These are phyloP conservation scores for Steinernema carpocapsae DNA, from an alignment of 2,888 invertebrate genomes.

Conservation along the genomic window DNA sequence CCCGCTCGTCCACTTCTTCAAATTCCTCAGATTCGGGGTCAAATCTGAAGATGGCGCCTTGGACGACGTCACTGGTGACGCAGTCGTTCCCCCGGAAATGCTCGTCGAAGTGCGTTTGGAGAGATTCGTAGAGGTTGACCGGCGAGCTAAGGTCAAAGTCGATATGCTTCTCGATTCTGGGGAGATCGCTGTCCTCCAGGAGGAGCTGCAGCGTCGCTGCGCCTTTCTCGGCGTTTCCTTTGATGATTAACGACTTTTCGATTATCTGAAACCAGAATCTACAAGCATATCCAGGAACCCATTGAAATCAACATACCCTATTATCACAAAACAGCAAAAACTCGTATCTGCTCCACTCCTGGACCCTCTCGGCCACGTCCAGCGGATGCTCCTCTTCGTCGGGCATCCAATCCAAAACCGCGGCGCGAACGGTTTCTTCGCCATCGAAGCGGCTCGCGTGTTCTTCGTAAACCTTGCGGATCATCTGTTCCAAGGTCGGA, in stretches of 20 bases:
- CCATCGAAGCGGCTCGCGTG: neutral
- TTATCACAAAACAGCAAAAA: slow-evolving; percentile 11
- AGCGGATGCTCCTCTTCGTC: neutral
- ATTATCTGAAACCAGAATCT: neutral
- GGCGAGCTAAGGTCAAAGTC: neutral
- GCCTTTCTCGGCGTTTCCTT: neutral
- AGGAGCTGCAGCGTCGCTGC: neutral
- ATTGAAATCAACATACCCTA: neutral
- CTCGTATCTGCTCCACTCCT: neutral
- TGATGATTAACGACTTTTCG: neutral
- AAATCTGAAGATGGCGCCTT: neutral
- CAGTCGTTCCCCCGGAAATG: neutral
- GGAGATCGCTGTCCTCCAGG: neutral
- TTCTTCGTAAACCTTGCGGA: neutral
- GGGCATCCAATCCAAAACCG: neutral
- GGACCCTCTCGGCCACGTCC: neutral
- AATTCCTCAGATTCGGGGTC: neutral
- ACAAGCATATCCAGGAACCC: neutral
- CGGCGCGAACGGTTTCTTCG: neutral
- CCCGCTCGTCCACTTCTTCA: neutral
- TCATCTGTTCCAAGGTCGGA: neutral
- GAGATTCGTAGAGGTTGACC: neutral
- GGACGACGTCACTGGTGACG: neutral
- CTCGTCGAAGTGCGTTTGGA: neutral
- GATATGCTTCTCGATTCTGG: neutral